phyloP scores from a whole-genome alignment of 2,113 vertebrate species.

The Tragulus kanchil region DNA sequence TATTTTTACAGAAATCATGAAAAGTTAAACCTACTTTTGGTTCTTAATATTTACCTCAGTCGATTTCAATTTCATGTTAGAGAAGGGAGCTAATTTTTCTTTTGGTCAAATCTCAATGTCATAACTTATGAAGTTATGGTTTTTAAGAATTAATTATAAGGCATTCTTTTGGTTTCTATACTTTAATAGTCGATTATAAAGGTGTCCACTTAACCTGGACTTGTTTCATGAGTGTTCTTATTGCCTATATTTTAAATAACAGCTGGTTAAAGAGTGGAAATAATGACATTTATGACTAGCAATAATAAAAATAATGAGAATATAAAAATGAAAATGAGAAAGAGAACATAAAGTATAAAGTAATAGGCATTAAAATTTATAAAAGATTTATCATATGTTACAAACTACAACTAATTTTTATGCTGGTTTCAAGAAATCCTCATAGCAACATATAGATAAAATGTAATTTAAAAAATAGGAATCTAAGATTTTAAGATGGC shows the following conservation, averaged over 20 bases:
- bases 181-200: not conserved
- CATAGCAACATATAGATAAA: not conserved
- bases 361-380: not conserved
- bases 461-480: not conserved
- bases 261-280: not conserved
- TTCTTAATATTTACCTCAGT: not conserved
- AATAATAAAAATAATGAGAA: not conserved
- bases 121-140: not conserved
- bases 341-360: not conserved
- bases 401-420: not conserved
- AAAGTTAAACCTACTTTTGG: not conserved
- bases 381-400: not conserved
- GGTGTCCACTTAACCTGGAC: not conserved
- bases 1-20: not conserved
- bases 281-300: not conserved
- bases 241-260: not conserved
- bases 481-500: not conserved
- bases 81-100: not conserved
- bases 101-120: not conserved
- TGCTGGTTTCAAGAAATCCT: not conserved
- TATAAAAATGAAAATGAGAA: not conserved
- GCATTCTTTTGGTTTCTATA: not conserved
- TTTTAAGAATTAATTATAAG: not conserved
- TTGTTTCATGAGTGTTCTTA: not conserved
- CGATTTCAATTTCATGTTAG: not conserved